A percentile compares a stretch with the other conserved stretches of the same genome.
Evolutionary conservation across 2,888 invertebrate species (phyloP).

Genomic region (Brassicogethes aeneus): DNA sequence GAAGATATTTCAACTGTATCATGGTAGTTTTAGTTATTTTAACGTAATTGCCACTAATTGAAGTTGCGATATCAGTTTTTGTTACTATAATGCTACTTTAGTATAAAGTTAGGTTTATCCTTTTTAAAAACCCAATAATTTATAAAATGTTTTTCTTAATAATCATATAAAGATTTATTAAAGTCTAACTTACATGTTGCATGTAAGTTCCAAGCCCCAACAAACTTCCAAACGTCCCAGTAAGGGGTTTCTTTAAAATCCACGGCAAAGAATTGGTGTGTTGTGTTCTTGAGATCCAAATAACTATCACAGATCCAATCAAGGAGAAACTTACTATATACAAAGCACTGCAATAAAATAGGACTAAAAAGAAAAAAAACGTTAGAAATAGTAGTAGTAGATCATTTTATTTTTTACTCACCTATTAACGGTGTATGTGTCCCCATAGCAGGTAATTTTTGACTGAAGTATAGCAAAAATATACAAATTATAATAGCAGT

Average conservation of each 20-base stretch:
- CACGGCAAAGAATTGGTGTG: constrained; percentile 44
- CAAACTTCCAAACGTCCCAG: constrained; percentile 39
- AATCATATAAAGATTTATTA: too few relatives aligned
- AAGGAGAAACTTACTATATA: constrained; percentile 46
- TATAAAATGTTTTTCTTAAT: too few relatives aligned
- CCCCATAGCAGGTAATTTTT: constrained; percentile 48
- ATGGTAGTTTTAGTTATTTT: too few relatives aligned
- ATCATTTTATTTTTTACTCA: constrained; percentile 27
- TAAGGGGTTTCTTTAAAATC: constrained; percentile 41
- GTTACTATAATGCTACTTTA: too few relatives aligned
- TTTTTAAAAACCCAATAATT: too few relatives aligned
- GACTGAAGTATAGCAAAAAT: constrained; percentile 54
- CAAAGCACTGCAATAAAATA: constrained; percentile 48
- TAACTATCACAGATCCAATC: constrained; percentile 45
- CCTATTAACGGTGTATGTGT: constrained; percentile 49
- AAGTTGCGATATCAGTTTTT: too few relatives aligned
- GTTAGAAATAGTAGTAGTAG: constrained; percentile 1
- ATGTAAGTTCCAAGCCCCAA: constrained; percentile 40
- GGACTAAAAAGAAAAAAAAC: constrained; percentile 46
- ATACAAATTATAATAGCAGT: constrained; percentile 51
- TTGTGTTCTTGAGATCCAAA: constrained; percentile 44
- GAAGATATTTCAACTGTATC: too few relatives aligned
- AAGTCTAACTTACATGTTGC: constrained; percentile 39
- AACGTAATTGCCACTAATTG: too few relatives aligned
- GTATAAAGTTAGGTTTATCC: too few relatives aligned